Percentiles rank a stretch among this genome's conserved stretches.
These are phyloP conservation scores for Sialia sialis DNA, from an alignment of 2,113 vertebrate species.

Conservation along the genomic window DNA sequence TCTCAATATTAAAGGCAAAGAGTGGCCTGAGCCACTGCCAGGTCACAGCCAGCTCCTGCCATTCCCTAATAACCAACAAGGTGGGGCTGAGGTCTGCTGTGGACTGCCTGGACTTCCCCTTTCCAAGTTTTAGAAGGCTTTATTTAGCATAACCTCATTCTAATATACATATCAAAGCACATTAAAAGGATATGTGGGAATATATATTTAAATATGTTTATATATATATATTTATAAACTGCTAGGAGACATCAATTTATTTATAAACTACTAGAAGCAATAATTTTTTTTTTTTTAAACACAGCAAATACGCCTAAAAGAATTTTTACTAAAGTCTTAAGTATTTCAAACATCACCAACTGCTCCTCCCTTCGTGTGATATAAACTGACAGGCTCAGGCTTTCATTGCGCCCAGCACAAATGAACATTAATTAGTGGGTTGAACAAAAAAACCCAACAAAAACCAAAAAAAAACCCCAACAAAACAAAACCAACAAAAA, in stretches of 20 bases:
- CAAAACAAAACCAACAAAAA: not conserved
- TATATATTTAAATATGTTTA: not conserved
- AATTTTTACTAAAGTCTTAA: not conserved
- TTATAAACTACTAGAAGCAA: not conserved
- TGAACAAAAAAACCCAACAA: not conserved
- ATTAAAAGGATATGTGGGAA: not conserved
- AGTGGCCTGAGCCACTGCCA: not conserved
- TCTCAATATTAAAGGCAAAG: not conserved
- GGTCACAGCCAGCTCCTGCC: not conserved
- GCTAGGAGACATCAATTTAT: not conserved
- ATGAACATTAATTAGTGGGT: not conserved
- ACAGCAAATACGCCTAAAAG: not conserved
- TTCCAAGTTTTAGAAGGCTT: not conserved
- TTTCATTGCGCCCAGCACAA: not conserved
- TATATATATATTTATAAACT: not conserved
- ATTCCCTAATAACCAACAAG: fast-evolving
- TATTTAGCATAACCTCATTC: not conserved
- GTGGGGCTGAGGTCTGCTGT: not conserved
- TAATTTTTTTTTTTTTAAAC: not conserved
- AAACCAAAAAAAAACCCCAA: not conserved
- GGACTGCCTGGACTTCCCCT: not conserved
- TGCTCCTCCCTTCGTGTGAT: fast-evolving
- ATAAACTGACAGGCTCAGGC: not conserved
- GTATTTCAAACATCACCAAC: not conserved
- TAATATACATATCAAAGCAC: not conserved